Base-by-base conservation (phyloP, 1,140 invertebrate genomes). In the Eriosoma lanigerum region DNA sequence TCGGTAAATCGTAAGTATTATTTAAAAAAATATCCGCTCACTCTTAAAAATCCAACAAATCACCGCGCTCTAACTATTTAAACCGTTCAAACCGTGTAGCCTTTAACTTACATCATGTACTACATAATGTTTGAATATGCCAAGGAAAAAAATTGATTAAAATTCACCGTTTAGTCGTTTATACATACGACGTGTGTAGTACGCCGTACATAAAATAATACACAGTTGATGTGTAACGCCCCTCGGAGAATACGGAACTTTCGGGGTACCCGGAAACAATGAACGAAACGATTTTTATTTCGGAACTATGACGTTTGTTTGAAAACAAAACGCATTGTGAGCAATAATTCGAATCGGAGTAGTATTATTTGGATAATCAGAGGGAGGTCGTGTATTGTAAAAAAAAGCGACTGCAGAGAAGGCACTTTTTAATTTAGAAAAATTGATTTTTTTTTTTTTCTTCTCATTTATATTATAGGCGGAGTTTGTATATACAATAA, bases 291-390 rank as follows among this genome's bases (percentile, higher is more conserved):
- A 21, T 68, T 48, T 68, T 68, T 48, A 48, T 48, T 68, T 48
- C 44, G 32, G 64, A 0, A 66, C 66, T 12, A 26, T 21, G 66
- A 68, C 15, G 66, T 46, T 24, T 68, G 44, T 48, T 46, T 26
- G 66, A 68, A 68, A 68, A 68, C 66, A 68, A 68, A 68, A 68
- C 66, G 66, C 44, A 48, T 68, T 48, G 66, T 48, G 21, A 48
- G 44, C 66, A 3, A 68, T 68, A 44, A 68, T 21, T 68, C 44
- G 19, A 8, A 38, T 3, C 2, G 38, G 66, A 21, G 46, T n/a
- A 48, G 46, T 38, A 38, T 38, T 38, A 38, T 68, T 68, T 17
- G 66, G 66, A 68, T 48, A 26, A 68, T 48, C 66, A 48, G 64
- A 46, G 62, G 38, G 38, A 66, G 66, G 66, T 48, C 66, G 44